phyloP scores from a whole-genome alignment of 2,888 invertebrate genomes.

The Periphyllus acericola region DNA sequence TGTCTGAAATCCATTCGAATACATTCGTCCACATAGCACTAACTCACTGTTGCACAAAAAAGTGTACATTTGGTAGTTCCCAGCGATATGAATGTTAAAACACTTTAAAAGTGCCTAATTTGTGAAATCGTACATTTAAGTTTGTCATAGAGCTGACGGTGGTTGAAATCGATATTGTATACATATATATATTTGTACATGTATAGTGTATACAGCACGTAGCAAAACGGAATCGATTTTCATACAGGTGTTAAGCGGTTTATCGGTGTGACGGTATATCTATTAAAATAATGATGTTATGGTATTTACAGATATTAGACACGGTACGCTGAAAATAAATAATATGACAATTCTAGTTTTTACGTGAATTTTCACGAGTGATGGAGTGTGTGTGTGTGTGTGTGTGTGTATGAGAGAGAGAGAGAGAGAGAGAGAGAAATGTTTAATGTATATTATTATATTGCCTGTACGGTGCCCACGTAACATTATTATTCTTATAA shows the following conservation, averaged over 20 bases:
- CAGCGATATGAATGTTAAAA: neutral
- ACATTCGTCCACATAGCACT: neutral
- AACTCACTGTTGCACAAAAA: neutral
- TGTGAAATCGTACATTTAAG: constrained; percentile 1
- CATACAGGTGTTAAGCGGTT: constrained; percentile 43
- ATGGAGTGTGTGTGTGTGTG: too few species aligned
- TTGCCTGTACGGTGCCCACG: neutral
- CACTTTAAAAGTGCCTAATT: constrained; percentile 10
- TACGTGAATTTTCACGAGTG: neutral
- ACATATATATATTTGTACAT: neutral
- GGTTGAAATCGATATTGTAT: constrained; percentile 2
- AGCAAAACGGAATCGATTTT: constrained; percentile 38
- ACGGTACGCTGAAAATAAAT: constrained; percentile 27
- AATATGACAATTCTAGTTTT: constrained; percentile 17
- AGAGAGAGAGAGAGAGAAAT: neutral
- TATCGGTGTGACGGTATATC: constrained; percentile 36
- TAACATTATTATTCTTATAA: constrained; percentile 4
- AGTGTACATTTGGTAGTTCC: neutral
- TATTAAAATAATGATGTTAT: constrained; percentile 49
- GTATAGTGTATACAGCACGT: neutral
- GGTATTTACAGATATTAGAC: constrained; percentile 39
- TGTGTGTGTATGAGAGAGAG: neutral
- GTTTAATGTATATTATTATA: neutral
- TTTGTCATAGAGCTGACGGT: constrained; percentile 18
- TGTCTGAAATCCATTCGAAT: neutral